Conservation (phyloP, 2,797 vertebrate genomes). For the Varecia variegata region DNA sequence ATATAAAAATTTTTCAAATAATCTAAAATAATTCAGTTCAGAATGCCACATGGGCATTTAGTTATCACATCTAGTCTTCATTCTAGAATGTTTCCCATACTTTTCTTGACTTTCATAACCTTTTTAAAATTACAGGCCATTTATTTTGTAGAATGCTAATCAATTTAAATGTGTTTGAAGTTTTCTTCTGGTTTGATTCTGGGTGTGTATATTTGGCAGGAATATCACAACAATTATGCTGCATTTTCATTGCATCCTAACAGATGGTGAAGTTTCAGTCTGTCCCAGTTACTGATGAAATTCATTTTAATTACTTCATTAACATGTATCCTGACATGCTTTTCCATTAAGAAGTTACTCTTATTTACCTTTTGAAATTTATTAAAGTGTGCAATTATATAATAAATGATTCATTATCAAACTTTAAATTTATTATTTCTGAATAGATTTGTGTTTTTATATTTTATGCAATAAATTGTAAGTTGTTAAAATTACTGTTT, state of each 20-base stretch:
- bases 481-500: neutral
- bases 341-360: neutral
- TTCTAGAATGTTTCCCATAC: neutral
- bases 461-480: neutral
- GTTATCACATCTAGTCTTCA: neutral
- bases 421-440: neutral
- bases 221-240: neutral
- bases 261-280: slow-evolving; percentile 25
- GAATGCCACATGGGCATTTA: neutral
- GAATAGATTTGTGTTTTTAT: neutral
- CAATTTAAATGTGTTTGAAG: neutral
- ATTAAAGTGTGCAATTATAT: neutral
- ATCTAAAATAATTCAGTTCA: neutral
- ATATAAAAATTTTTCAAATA: neutral
- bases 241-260: neutral
- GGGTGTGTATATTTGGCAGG: neutral
- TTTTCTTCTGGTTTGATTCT: neutral
- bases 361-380: neutral
- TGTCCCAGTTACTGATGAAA: neutral
- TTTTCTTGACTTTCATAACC: neutral
- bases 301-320: slow-evolving; percentile 48
- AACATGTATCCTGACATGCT: neutral
- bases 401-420: neutral
- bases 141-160: neutral
- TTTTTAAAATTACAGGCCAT: neutral